Evolutionary conservation across 2,113 vertebrate genomes (phyloP), one percentile per base, ranked within the genome.

Genomic region (Malurus alboscapulatus): DNA sequence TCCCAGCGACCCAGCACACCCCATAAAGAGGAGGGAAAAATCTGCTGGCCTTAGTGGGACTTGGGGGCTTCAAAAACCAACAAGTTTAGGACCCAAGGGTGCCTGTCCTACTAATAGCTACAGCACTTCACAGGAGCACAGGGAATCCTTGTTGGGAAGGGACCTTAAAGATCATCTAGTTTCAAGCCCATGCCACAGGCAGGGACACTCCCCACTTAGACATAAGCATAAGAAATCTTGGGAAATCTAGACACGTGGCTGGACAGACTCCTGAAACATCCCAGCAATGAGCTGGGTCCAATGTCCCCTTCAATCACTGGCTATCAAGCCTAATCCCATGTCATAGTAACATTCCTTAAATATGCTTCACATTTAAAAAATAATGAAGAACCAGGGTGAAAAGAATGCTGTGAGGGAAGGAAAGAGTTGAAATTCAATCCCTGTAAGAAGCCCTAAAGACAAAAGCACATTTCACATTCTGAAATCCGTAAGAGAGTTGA

Each of bases 381-480:
- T 21, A 79, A 90, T 8, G 45, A 83, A 80, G 48, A 82, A 59
- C 3, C 7, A 36, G 50, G 34, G 55, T 12, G 10, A 17, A 34
- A 69, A 62, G 78, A 79, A n/a, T 5, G 7, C 40, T 57, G 55
- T 2, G 1, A 38, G 44, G 42, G 78, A 82, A 91, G 36, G 21
- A 51, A 32, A 85, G 79, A 67, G 59, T 14, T 87, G 53, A 91
- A 92, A 84, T 88, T 91, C 85, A 94, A 77, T 51, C 30, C n/a
- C 61, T 53, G 53, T 34, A 71, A 88, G 66, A 90, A 94, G 67
- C 51, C 65, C 44, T 75, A 20, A 90, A 92, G 87, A 92, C 63
- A 80, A 88, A 82, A 14, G 27, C 36, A 50, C 51, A 38, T 82
- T 72, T 92, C 67, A 67, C 50, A 51, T 80, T 73, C 58, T 80